Evolutionary conservation across 2,113 vertebrate genomes (phyloP).

Genomic region (Cyphomyrus plagiostoma): DNA sequence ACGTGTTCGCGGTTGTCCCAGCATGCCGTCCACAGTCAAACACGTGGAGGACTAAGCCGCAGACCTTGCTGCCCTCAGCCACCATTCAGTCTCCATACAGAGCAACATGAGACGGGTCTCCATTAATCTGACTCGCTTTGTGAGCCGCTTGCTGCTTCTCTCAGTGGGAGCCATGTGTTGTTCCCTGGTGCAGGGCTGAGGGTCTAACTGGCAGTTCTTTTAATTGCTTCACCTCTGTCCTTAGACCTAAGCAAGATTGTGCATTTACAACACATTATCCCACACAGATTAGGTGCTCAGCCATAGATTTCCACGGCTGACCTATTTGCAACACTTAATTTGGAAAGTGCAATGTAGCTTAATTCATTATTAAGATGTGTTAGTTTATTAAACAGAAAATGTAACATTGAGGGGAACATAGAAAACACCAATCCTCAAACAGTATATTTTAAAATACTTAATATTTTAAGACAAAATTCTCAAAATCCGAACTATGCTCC

Average conservation of each 20-base stretch:
- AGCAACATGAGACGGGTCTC: not conserved
- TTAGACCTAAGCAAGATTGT: not conserved
- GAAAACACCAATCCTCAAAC: not conserved
- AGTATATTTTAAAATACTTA: not conserved
- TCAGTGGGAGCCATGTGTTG: not conserved
- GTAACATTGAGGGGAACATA: not conserved
- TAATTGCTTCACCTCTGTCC: conserved; percentile 14
- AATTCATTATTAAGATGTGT: not conserved
- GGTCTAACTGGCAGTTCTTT: not conserved
- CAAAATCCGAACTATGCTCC: not conserved
- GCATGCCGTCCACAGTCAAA: not conserved
- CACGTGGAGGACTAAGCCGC: not conserved
- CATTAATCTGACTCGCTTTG: not conserved
- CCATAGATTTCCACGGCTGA: not conserved
- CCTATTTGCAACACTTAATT: not conserved
- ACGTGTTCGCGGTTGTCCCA: not conserved
- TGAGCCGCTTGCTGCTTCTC: not conserved
- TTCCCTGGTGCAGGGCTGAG: not conserved
- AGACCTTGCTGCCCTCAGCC: not conserved
- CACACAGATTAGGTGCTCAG: not conserved
- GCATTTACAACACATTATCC: not conserved
- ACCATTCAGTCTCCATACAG: not conserved
- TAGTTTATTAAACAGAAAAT: not conserved
- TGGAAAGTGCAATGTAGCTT: not conserved
- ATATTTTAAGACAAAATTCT: not conserved